A percentile compares a stretch with the other conserved stretches of the same genome.
These are phyloP conservation scores for Microcebus lehilahytsara DNA, from an alignment of 2,113 vertebrate genomes.

Conservation along the genomic window DNA sequence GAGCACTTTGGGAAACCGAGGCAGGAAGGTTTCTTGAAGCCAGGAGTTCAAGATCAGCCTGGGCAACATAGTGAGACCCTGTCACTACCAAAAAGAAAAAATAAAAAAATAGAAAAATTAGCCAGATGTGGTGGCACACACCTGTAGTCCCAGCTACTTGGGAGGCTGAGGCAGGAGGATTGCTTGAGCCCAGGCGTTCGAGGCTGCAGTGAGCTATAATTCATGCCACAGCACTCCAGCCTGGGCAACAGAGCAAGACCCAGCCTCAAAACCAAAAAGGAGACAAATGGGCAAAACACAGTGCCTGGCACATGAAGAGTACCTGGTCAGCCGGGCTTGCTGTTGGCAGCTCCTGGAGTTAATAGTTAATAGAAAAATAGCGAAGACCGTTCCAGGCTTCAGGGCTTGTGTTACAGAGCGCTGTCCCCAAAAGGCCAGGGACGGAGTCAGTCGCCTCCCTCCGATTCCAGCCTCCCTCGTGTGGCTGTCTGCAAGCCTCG, in stretches of 20 bases:
- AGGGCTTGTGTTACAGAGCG: background rate
- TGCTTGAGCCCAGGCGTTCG: too few relatives aligned
- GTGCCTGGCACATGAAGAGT: background rate
- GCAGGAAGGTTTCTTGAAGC: background rate
- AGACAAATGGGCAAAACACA: background rate
- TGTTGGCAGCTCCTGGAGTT: background rate
- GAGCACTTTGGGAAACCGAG: background rate
- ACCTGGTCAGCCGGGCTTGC: background rate
- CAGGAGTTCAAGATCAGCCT: background rate
- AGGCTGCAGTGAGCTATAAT: background rate
- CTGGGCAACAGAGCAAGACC: too few relatives aligned
- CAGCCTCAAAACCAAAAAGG: background rate
- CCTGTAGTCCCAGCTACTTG: too few relatives aligned
- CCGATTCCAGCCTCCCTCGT: fast-evolving
- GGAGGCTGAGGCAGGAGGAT: too few relatives aligned
- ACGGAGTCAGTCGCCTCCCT: fast-evolving
- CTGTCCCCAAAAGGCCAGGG: background rate
- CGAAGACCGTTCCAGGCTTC: too few relatives aligned
- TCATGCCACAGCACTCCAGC: background rate
- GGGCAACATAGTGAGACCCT: background rate
- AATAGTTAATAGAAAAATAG: background rate
- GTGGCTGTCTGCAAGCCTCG: background rate
- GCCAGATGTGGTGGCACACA: background rate
- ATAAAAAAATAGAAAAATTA: background rate
- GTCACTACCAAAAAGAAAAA: background rate